Base-by-base conservation (phyloP, 1,140 invertebrate species). In the Drosophila ohnishii region DNA sequence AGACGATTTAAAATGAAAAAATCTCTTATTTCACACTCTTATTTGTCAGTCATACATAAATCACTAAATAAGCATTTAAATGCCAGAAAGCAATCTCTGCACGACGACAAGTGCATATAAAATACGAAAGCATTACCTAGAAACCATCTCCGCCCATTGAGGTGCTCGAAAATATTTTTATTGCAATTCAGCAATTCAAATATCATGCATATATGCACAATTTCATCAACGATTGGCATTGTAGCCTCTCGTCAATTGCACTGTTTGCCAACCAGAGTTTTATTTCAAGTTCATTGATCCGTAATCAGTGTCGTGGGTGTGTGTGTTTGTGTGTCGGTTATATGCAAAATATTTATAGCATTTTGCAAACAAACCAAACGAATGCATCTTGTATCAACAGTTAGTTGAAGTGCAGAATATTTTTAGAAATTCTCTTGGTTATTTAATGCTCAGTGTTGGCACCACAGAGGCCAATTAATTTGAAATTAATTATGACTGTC, bases 381-480 rank as follows among this genome's bases (percentile, higher is more conserved):
- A 53, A 30, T 9, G 47, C 22, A 40, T 3, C 2, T 13, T 8
- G 2, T 40, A n/a, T 39, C 34, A 47, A 47, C 25, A 70, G 11
- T 30, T 19, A 22, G n/a, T 19, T 3, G 8, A 25, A 25, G 25
- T 19, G 2, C 25, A 7, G 25, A 30, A 48, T 10, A 30, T n/a
- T 28, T 48, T 32, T 9, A 22, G 42, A 10, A 10, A 59, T n/a
- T 40, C 28, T 0, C 5, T 22, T 34, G 11, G 11, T 14, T 61
- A 42, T 25, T 16, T 6, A 58, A 34, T 63, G 8, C 11, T 22
- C 9, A 3, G 5, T 13, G 28, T 30, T 47, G 50, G 16, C 4
- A 48, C 35, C 65, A n/a, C 65, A 48, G 32, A 44, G 40, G 30
- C 28, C n/a, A 70, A 70, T 59, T 71, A 70, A 58, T 58, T 58